A percentile compares a stretch with the other conserved stretches of the same genome.
Evolutionary conservation across 2,113 vertebrate genomes (phyloP).

Genomic region (Percopsis transmontana): DNA sequence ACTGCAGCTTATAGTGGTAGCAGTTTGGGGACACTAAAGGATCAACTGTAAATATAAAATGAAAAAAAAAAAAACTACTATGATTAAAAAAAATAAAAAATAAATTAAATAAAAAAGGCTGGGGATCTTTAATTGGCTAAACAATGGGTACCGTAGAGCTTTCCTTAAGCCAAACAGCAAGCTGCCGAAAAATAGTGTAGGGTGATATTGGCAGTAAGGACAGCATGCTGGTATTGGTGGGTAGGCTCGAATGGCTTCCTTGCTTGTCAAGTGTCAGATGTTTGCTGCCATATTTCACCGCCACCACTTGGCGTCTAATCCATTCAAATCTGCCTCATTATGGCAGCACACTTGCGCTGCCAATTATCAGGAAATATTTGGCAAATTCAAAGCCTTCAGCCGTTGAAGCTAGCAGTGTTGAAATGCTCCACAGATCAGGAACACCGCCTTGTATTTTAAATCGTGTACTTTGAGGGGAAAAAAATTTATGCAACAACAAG

Average conservation of each 20-base stretch:
- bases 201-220: slow-evolving; percentile 40
- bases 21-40: not conserved
- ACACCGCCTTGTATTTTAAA: not conserved
- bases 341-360: slow-evolving; percentile 55
- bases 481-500: not conserved
- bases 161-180: slow-evolving; percentile 35
- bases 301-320: slow-evolving; percentile 70
- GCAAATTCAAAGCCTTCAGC: slow-evolving; percentile 19
- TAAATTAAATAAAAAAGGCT: slow-evolving; percentile 15
- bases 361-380: slow-evolving; percentile 39
- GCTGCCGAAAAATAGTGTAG: slow-evolving; percentile 49
- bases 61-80: not conserved
- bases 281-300: slow-evolving; percentile 64
- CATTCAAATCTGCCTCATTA: slow-evolving; percentile 70
- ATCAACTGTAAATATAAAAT: not conserved
- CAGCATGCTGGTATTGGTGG: slow-evolving; percentile 26
- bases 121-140: slow-evolving; percentile 1
- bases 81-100: slow-evolving; percentile 11
- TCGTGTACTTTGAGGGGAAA: slow-evolving; percentile 6
- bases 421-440: slow-evolving; percentile 14
- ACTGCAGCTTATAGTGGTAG: too few species aligned
- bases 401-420: slow-evolving; percentile 16
- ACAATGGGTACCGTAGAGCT: slow-evolving; percentile 25
- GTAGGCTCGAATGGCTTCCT: slow-evolving; percentile 50
- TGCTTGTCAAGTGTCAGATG: slow-evolving; percentile 55